Conservation (phyloP, 2,888 invertebrate species). For the Spisula solida region DNA sequence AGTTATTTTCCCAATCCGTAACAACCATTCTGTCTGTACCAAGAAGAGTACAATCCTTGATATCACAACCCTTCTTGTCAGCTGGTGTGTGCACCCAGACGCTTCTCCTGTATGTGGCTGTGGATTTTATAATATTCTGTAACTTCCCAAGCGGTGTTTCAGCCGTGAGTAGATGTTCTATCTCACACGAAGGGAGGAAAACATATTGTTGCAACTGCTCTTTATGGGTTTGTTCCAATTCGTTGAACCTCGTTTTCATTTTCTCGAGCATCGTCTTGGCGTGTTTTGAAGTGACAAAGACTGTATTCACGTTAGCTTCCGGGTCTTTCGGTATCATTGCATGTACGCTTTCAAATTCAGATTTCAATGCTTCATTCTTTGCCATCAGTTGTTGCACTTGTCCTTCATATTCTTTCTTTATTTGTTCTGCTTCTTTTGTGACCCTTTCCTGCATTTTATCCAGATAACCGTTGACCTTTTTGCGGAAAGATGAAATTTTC, state of each 20-base stretch:
- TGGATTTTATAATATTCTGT: neutral
- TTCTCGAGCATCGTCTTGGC: neutral
- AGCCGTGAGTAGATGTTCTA: neutral
- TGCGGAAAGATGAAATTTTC: neutral
- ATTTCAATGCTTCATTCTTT: neutral
- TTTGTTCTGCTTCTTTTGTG: neutral
- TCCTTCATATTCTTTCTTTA: neutral
- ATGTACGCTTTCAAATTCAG: neutral
- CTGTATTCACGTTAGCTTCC: neutral
- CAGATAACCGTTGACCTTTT: constrained; percentile 2
- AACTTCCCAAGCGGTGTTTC: neutral
- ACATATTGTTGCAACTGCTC: neutral
- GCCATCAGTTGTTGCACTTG: neutral
- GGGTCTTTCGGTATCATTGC: neutral
- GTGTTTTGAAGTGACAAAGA: neutral
- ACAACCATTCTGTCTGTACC: neutral
- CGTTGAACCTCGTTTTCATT: neutral
- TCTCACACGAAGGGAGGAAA: neutral
- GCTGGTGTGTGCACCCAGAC: neutral
- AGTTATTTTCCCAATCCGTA: neutral
- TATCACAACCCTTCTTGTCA: neutral
- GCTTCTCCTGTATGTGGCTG: neutral
- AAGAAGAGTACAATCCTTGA: neutral
- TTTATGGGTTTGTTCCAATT: too few species aligned
- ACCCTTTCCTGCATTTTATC: neutral